phyloP scores from a whole-genome alignment of 2,797 vertebrate genomes.

The Brachymystax lenok region DNA sequence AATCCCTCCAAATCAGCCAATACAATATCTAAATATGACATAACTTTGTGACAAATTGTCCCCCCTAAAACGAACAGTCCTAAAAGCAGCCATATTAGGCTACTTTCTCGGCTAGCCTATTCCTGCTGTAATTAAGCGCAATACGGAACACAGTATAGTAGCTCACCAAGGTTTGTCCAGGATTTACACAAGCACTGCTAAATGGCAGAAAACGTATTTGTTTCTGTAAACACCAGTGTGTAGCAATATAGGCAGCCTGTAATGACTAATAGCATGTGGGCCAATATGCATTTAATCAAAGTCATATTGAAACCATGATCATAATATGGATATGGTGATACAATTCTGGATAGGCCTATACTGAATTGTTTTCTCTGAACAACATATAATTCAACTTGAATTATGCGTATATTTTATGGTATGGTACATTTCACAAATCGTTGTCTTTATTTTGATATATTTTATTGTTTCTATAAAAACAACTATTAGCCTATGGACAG shows the following conservation, averaged over 20 bases:
- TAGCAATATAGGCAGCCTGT: constrained; percentile 43
- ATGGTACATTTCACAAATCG: background rate
- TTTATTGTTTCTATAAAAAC: background rate
- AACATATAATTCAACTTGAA: background rate
- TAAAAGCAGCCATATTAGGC: background rate
- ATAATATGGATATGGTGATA: background rate
- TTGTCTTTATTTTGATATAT: background rate
- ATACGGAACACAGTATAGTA: background rate
- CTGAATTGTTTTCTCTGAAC: background rate
- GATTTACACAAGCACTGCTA: constrained; percentile 28
- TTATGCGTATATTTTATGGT: background rate
- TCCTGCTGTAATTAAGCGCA: background rate
- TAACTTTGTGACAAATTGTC: background rate
- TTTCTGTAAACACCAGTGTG: constrained; percentile 46
- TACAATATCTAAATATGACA: background rate
- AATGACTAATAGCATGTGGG: background rate
- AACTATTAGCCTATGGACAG: background rate
- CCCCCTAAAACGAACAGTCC: background rate
- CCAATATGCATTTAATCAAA: constrained; percentile 17
- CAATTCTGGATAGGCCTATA: background rate
- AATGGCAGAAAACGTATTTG: constrained; percentile 50
- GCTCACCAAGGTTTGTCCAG: constrained; percentile 27
- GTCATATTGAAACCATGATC: background rate
- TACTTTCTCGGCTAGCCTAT: background rate
- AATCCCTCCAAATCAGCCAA: background rate